Conservation (phyloP, 2,113 vertebrate genomes). For the Sceloporus tristichus region DNA sequence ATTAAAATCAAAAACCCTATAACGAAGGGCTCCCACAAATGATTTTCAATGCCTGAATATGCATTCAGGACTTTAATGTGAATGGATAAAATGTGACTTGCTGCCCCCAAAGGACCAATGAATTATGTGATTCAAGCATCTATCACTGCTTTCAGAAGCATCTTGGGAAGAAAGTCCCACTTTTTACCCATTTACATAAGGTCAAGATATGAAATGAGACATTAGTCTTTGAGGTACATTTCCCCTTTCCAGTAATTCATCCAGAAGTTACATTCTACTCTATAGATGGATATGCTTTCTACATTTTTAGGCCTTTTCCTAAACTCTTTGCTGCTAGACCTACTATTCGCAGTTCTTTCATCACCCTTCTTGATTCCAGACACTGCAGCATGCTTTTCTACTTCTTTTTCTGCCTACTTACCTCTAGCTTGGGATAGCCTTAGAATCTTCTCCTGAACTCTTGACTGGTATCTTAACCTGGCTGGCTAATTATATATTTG, state of each 20-base stretch:
- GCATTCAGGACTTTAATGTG: not conserved
- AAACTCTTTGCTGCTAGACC: not conserved
- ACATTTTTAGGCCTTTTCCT: not conserved
- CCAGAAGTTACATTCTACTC: not conserved
- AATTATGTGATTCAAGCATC: not conserved
- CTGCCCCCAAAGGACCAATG: not conserved
- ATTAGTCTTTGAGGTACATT: not conserved
- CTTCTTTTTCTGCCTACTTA: not conserved
- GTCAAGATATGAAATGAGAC: not conserved
- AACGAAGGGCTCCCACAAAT: not conserved
- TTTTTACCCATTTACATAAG: not conserved
- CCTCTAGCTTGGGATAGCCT: not conserved
- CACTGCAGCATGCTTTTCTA: not conserved
- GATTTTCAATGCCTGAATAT: not conserved
- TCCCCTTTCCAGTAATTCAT: not conserved
- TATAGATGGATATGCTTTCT: not conserved
- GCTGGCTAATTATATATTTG: not conserved
- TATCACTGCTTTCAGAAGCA: not conserved
- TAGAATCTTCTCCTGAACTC: not conserved
- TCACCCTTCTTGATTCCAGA: not conserved
- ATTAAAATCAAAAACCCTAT: not conserved
- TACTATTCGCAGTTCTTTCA: not conserved
- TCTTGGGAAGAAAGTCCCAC: not conserved
- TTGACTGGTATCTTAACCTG: not conserved
- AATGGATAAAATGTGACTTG: not conserved